These are phyloP conservation scores for Cryptoprocta ferox DNA, from an alignment of 2,797 vertebrate species.

Conservation along the genomic window DNA sequence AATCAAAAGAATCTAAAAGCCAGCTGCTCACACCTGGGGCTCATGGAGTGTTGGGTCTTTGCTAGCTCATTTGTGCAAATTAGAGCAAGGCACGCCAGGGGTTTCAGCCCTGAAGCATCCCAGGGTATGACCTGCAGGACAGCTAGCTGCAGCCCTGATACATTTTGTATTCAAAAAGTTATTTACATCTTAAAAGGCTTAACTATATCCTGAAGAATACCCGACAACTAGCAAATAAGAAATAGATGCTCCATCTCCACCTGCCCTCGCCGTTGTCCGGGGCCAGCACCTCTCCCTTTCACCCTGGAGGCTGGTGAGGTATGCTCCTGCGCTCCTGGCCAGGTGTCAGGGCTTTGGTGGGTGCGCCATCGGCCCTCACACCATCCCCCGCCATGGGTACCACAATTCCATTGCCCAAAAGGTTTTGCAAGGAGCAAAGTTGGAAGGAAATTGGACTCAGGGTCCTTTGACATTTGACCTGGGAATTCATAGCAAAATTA, in stretches of 20 bases:
- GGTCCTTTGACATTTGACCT: neutral
- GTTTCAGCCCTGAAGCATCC: neutral
- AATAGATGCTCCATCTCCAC: neutral
- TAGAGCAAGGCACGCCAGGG: neutral
- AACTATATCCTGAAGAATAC: neutral
- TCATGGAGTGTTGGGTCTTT: neutral
- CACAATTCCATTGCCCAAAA: neutral
- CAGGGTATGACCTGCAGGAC: neutral
- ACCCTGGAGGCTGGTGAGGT: neutral
- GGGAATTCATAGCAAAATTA: neutral
- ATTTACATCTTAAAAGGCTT: neutral
- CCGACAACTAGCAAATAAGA: neutral
- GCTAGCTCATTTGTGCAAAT: neutral
- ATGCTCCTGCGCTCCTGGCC: rapidly evolving
- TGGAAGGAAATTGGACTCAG: neutral
- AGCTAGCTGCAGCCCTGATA: neutral
- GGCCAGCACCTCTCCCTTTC: neutral
- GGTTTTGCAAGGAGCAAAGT: neutral
- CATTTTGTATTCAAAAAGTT: neutral
- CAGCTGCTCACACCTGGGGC: neutral
- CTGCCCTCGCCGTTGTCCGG: neutral
- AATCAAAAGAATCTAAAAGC: neutral
- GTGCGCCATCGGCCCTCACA: neutral
- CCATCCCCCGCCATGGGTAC: neutral
- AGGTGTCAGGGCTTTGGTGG: neutral